Base-by-base conservation (phyloP, 2,888 invertebrate species). In the Athripsodes cinereus region DNA sequence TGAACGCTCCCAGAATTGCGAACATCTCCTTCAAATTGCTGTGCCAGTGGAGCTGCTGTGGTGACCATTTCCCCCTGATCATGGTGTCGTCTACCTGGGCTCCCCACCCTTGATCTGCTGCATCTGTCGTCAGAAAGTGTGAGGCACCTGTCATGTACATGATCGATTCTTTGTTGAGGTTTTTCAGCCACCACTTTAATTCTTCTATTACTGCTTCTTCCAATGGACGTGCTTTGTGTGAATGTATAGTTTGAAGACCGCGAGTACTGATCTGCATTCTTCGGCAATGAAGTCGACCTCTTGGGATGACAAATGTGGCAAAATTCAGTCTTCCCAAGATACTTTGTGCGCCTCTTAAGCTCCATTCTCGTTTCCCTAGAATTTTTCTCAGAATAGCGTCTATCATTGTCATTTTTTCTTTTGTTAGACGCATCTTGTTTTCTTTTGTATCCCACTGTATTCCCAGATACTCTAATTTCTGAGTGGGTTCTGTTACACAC, bases 281-380 rank as follows among this genome's bases (percentile, higher is more conserved):
- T 8, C 19, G 19, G 22, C 34, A 52, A 19, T 52, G 26, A 16
- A 52, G 35, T 6, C 52, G 16, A 8, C 52, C 52, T 35, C 52
- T 26, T 16, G 35, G 52, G 13, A 34, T 18, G 2, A 34, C 52
- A 34, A 52, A 52, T 18, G 26, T 10, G 10, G 52, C 35, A 20
- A 52, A 52, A 19, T 52, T 52, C 20, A 52, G n/a, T n/a, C 8
- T 16, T 34, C 44, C 44, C 44, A 44, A 13, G 13, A 44, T 44
- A 2, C 44, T 44, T 18, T 44, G 44, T 5, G 13, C 44, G 5
- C 13, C 44, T 44, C 13, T 44, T 13, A 44, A 44, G 44, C 16
- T 8, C 44, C 44, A 44, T 18, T 44, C 13, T 13, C 13, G 3
- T 44, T 44, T 44, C n/a, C 13, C 18, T 5, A 44, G 16, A 13